These are phyloP conservation scores for Muntiacus reevesi DNA, from an alignment of 2,113 vertebrate species.

Conservation along the genomic window DNA sequence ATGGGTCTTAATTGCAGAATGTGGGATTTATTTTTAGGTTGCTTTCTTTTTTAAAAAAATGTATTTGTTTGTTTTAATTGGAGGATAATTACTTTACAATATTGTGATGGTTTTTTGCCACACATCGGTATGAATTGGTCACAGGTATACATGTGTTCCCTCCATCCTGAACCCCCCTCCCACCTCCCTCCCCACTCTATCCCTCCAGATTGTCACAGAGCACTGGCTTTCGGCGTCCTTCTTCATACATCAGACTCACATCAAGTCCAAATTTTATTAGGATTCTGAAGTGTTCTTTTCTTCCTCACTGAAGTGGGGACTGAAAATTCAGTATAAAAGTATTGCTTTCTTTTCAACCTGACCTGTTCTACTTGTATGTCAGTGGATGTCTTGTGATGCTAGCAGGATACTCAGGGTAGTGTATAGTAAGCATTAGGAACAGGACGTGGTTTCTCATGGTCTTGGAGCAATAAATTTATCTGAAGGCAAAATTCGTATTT, in stretches of 20 bases:
- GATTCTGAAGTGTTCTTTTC: neutral
- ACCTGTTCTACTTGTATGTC: neutral
- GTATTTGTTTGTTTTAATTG: neutral
- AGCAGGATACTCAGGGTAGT: neutral
- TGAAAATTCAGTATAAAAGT: neutral
- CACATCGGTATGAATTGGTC: neutral
- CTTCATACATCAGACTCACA: neutral
- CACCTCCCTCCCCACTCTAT: neutral
- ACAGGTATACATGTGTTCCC: neutral
- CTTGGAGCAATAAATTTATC: conserved; percentile 20
- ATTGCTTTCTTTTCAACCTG: neutral
- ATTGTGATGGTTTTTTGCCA: neutral
- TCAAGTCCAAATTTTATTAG: neutral
- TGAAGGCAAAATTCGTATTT: conserved; percentile 39
- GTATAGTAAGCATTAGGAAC: neutral
- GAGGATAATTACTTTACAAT: neutral
- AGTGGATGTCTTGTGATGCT: neutral
- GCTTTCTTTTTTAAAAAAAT: neutral
- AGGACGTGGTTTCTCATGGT: conserved; percentile 33
- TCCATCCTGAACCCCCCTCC: neutral
- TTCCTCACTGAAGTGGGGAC: neutral
- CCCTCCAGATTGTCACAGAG: neutral
- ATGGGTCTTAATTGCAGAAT: neutral
- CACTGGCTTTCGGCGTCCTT: neutral
- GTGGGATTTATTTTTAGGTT: neutral